These are phyloP conservation scores for Drosophila nr. medialis DNA, from an alignment of 2,888 invertebrate species.

Conservation along the genomic window DNA sequence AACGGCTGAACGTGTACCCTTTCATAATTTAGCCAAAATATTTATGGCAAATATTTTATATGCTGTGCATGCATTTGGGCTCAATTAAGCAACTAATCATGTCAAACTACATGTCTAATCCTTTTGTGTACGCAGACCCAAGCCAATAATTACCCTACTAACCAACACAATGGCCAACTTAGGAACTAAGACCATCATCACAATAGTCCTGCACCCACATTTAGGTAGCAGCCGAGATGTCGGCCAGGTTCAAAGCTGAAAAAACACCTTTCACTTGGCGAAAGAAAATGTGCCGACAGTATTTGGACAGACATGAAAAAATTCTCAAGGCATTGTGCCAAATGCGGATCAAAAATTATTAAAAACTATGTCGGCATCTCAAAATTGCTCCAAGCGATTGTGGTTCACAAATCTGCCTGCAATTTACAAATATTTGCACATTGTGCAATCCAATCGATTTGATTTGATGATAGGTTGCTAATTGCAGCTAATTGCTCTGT, in stretches of 20 bases:
- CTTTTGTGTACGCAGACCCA: conserved; percentile 49
- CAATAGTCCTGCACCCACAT: conserved; percentile 33
- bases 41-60: conserved; percentile 77
- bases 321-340: conserved; percentile 4
- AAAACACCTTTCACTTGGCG: conserved; percentile 34
- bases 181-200: conserved; percentile 23
- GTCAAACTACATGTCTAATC: conserved; percentile 73
- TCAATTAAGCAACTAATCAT: conserved; percentile 81
- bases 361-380: conserved; percentile 58
- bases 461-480: conserved; percentile 37
- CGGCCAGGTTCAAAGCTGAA: conserved; percentile 66
- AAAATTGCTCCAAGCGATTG: conserved; percentile 6
- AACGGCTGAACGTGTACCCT: conserved; percentile 56
- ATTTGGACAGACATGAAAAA: conserved; percentile 59
- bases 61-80: conserved; percentile 73
- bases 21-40: conserved; percentile 77
- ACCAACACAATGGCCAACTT: conserved; percentile 40
- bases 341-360: conserved; percentile 6
- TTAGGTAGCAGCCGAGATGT: conserved; percentile 58
- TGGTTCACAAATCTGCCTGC: conserved; percentile 38
- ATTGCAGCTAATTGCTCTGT: conserved; percentile 46
- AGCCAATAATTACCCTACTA: conserved; percentile 49
- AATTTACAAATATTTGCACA: conserved; percentile 18
- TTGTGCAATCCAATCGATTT: conserved; percentile 50
- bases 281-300: conserved; percentile 58